phyloP scores from a whole-genome alignment of 1,140 invertebrate genomes.

The Drusus annulatus region DNA sequence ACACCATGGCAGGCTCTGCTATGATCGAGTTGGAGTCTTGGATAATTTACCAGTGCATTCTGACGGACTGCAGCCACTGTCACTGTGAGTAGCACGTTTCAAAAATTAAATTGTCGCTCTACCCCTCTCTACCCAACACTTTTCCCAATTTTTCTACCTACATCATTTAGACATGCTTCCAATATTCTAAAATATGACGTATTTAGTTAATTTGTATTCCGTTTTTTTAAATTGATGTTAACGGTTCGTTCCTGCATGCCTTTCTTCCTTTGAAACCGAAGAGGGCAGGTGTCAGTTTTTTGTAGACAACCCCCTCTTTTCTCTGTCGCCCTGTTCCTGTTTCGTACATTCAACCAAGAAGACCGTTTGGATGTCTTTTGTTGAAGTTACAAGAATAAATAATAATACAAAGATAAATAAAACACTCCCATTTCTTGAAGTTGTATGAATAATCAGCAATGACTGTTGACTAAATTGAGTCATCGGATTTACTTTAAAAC shows the following conservation, averaged over 20 bases:
- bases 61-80: conserved; percentile 74
- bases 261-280: no score
- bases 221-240: neutral
- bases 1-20: conserved; percentile 69
- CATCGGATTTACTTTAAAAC: neutral
- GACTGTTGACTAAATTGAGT: conserved; percentile 23
- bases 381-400: neutral
- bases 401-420: neutral
- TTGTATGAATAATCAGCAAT: conserved; percentile 14
- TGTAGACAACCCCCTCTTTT: conserved; percentile 1
- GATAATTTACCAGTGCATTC: conserved; percentile 76
- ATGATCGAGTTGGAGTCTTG: conserved; percentile 75
- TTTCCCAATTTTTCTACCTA: neutral
- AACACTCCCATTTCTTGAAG: conserved; percentile 9
- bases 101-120: neutral
- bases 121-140: no score
- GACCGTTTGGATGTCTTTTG: neutral
- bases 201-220: no score
- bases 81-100: conserved; percentile 69
- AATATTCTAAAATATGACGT: no score
- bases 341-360: neutral
- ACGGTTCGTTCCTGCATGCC: neutral
- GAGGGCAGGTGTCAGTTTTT: conserved; percentile 15
- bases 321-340: no score
- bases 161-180: neutral